A percentile compares a stretch with the other conserved stretches of the same genome.
These are phyloP conservation scores for Umimayanthus kanabou DNA, from an alignment of 92 coral and sea anemone species.

Conservation along the genomic window DNA sequence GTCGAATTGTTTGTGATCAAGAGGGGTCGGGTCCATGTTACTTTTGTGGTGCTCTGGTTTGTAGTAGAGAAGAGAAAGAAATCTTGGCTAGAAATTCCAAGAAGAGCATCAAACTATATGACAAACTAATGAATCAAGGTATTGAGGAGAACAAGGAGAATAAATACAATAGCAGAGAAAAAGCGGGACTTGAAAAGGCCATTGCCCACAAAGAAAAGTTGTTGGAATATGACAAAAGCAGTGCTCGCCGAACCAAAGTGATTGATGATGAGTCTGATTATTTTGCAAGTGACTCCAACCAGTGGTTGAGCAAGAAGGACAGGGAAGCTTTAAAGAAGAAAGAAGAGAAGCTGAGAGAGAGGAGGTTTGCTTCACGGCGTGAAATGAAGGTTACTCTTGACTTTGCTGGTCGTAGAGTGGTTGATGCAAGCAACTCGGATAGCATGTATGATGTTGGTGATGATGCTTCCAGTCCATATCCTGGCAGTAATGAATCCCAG, in stretches of 20 bases:
- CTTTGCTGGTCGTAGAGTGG: conserved; percentile 91
- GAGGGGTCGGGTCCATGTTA: conserved; percentile 99
- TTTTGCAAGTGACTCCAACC: conserved; percentile 84
- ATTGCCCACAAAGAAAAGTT: conserved; percentile 86
- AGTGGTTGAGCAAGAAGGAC: conserved; percentile 85
- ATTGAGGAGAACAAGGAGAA: conserved; percentile 39
- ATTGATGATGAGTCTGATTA: conserved; percentile 98
- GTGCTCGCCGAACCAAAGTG: conserved; percentile 94
- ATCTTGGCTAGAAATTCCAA: conserved; percentile 87
- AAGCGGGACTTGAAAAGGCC: conserved; percentile 74
- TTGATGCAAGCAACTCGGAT: conserved; percentile 60
- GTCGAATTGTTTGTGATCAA: conserved; percentile 91
- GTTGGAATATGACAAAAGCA: conserved; percentile 89
- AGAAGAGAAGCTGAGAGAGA: conserved; percentile 76
- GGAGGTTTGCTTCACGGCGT: conserved; percentile 78
- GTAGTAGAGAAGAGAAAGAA: conserved; percentile 85
- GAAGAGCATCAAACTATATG: conserved; percentile 79
- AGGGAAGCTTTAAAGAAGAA: conserved; percentile 70
- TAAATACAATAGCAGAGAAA: conserved; percentile 38
- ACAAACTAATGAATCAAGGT: conserved; percentile 73
- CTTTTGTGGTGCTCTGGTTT: conserved; percentile 94
- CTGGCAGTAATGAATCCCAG: conserved; percentile 43
- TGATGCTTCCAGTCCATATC: conserved; percentile 43
- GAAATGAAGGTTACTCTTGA: conserved; percentile 91
- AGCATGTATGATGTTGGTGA: conserved; percentile 58